phyloP scores from a whole-genome alignment of 2,797 vertebrate genomes.

The Sphenodon punctatus region DNA sequence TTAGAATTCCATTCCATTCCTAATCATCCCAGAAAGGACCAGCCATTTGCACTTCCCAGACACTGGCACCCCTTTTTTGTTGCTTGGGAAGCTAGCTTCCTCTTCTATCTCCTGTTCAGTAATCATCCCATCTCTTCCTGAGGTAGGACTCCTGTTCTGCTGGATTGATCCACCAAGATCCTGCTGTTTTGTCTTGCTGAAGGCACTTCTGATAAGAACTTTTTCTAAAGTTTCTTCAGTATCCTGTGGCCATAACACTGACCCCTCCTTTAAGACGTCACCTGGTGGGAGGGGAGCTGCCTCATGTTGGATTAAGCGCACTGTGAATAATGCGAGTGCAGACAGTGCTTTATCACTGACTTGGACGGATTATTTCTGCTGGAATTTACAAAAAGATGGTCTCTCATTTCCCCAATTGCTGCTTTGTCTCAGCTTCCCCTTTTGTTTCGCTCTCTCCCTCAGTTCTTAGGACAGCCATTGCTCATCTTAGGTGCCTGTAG shows the following conservation, averaged over 20 bases:
- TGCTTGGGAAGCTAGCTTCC: neutral
- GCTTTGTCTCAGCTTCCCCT: neutral
- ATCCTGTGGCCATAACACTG: neutral
- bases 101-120: neutral
- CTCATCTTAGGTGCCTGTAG: neutral
- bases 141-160: neutral
- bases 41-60: neutral
- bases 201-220: neutral
- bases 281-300: neutral
- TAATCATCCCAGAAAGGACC: neutral
- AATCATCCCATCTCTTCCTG: too few relatives aligned
- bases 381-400: neutral
- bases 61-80: neutral
- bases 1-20: too few relatives aligned
- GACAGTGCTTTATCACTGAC: neutral
- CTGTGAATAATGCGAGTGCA: neutral
- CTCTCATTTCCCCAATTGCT: neutral
- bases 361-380: too few relatives aligned
- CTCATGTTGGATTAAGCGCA: neutral
- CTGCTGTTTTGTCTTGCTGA: neutral
- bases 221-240: neutral
- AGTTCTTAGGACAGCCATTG: neutral
- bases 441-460: neutral
- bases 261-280: rapidly evolving
- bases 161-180: neutral